phyloP scores from a whole-genome alignment of 2,888 invertebrate genomes.

The Mechanitis messenoides region DNA sequence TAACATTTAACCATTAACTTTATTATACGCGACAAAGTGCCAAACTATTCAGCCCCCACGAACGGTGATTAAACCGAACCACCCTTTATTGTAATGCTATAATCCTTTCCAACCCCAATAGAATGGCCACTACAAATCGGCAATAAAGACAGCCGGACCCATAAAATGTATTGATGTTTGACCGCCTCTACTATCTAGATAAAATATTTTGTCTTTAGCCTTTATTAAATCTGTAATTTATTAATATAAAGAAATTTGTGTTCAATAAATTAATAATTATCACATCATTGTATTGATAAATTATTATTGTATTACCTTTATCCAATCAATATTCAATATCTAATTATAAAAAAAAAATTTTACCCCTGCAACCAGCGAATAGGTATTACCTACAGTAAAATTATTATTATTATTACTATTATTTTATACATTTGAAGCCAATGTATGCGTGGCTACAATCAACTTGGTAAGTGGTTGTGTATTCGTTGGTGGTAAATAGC shows the following conservation, averaged over 20 bases:
- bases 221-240: background rate
- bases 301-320: too few species aligned
- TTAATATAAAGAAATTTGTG: background rate
- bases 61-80: conserved; percentile 36
- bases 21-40: conserved; percentile 8
- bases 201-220: background rate
- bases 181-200: conserved; percentile 17
- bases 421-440: too few species aligned
- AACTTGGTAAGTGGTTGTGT: too few species aligned
- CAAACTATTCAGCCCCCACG: conserved; percentile 29
- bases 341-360: too few species aligned
- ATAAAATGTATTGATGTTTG: conserved; percentile 37
- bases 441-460: too few species aligned
- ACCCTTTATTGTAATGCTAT: conserved; percentile 36
- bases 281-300: too few species aligned
- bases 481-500: too few species aligned
- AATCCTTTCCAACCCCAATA: conserved; percentile 30
- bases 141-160: conserved; percentile 31
- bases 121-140: conserved; percentile 28
- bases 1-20: background rate
- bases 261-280: too few species aligned
- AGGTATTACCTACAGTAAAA: too few species aligned
- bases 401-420: too few species aligned
- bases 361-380: too few species aligned
- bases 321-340: too few species aligned